Percentiles rank a stretch among this genome's conserved stretches.
Conservation (phyloP, 1,140 invertebrate genomes). For the Euschistus heros region DNA sequence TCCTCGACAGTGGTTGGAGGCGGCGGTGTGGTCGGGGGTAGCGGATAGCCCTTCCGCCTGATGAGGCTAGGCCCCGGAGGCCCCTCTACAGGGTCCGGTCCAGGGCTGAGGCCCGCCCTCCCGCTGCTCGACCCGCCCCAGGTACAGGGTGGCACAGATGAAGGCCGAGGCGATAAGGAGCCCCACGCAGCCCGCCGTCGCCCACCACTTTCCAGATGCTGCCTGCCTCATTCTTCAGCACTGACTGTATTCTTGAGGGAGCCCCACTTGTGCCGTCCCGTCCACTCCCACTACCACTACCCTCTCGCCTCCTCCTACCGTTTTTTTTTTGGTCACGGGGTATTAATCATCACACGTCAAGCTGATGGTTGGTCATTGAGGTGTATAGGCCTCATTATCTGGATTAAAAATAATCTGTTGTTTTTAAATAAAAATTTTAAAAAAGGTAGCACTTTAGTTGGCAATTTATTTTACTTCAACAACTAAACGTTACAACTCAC, state of each 20-base stretch:
- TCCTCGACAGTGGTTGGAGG: neutral
- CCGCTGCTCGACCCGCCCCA: slow-evolving; percentile 23
- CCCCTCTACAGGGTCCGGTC: neutral
- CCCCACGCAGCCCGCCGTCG: slow-evolving; percentile 29
- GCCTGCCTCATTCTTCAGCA: neutral
- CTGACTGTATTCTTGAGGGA: neutral
- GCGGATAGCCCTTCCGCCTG: neutral
- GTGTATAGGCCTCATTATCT: too few species aligned
- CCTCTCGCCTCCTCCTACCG: neutral
- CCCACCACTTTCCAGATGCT: slow-evolving; percentile 29
- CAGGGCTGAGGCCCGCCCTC: neutral
- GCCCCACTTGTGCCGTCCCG: neutral
- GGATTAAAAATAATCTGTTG: too few species aligned
- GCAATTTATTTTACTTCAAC: too few species aligned
- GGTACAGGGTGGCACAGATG: slow-evolving; percentile 30
- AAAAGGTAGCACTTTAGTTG: too few species aligned
- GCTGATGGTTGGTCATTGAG: too few species aligned
- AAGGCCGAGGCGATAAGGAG: slow-evolving; percentile 29
- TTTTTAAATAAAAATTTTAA: too few species aligned
- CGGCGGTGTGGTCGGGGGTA: neutral
- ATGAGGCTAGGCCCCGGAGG: neutral
- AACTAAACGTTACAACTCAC: too few species aligned
- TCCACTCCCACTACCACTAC: neutral
- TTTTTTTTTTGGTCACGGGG: neutral
- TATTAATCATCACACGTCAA: too few species aligned